A percentile compares a stretch with the other conserved stretches of the same genome.
phyloP scores from a whole-genome alignment of 2,888 invertebrate genomes.

The Pyrrhosoma nymphula region DNA sequence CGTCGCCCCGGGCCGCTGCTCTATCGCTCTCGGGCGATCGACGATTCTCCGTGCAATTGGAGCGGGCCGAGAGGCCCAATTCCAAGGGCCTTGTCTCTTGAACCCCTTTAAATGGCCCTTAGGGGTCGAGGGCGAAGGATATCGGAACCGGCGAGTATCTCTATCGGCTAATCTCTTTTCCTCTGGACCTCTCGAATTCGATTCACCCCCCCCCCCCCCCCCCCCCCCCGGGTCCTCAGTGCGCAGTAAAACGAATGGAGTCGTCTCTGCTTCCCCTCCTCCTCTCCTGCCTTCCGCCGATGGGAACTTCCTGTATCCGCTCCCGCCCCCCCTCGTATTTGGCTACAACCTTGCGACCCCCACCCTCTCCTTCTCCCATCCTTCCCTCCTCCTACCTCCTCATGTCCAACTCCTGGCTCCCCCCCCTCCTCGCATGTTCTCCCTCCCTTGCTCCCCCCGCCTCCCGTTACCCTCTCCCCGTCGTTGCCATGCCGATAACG shows the following conservation, averaged over 20 bases:
- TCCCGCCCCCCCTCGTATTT: background rate
- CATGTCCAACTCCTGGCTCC: too few relatives aligned
- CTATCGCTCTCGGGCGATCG: background rate
- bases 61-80: slow-evolving; percentile 8
- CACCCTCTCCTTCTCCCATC: background rate
- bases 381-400: background rate
- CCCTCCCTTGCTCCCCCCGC: background rate
- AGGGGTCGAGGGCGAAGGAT: background rate
- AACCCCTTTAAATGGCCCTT: background rate
- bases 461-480: background rate
- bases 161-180: slow-evolving; percentile 13
- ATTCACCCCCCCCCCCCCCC: background rate
- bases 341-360: background rate
- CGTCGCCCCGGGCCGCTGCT: background rate
- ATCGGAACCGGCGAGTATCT: background rate
- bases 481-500: slow-evolving; percentile 30
- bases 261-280: background rate
- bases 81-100: background rate
- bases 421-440: background rate
- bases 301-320: background rate
- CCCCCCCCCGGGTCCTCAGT: background rate
- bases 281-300: background rate
- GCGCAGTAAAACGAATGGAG: background rate
- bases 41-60: background rate
- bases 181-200: background rate